Percentiles rank a stretch among this genome's conserved stretches.
These are phyloP conservation scores for Nothoprocta pentlandii DNA, from an alignment of 2,113 vertebrate species.

Conservation along the genomic window DNA sequence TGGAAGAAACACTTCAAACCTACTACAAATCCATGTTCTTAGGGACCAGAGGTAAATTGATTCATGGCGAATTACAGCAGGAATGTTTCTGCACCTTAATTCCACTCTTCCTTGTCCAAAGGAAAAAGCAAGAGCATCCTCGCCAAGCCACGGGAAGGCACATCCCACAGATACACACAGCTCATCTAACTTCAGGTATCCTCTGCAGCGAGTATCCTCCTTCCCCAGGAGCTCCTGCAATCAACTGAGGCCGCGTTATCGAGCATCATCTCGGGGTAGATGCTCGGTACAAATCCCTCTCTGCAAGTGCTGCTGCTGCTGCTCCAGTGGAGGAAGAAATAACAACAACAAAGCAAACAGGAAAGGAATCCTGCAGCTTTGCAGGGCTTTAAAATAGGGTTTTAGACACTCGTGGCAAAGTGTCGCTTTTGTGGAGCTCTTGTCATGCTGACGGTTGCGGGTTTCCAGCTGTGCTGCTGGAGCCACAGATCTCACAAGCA, in stretches of 20 bases:
- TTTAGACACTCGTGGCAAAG: background rate
- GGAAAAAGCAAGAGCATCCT: background rate
- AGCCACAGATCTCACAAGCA: background rate
- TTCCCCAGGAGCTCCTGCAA: background rate
- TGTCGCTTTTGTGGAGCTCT: background rate
- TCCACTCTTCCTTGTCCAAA: background rate
- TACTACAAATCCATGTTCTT: background rate
- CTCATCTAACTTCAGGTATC: background rate
- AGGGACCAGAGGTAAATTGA: background rate
- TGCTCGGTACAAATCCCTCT: background rate
- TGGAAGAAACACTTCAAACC: background rate
- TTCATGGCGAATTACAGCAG: background rate
- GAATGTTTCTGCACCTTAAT: background rate
- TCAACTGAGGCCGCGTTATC: background rate
- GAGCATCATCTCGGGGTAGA: background rate
- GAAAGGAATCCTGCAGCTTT: background rate
- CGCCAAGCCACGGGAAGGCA: background rate
- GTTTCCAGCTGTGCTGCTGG: slow-evolving; percentile 3
- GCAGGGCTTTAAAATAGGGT: background rate
- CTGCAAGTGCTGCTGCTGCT: background rate
- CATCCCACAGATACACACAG: background rate
- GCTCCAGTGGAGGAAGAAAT: background rate
- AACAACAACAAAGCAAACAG: background rate
- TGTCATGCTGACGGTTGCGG: background rate
- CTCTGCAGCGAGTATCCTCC: background rate